Percentiles rank a stretch among this genome's conserved stretches.
Evolutionary conservation across 2,113 vertebrate species (phyloP).

Genomic region (Daphoenositta chrysoptera): DNA sequence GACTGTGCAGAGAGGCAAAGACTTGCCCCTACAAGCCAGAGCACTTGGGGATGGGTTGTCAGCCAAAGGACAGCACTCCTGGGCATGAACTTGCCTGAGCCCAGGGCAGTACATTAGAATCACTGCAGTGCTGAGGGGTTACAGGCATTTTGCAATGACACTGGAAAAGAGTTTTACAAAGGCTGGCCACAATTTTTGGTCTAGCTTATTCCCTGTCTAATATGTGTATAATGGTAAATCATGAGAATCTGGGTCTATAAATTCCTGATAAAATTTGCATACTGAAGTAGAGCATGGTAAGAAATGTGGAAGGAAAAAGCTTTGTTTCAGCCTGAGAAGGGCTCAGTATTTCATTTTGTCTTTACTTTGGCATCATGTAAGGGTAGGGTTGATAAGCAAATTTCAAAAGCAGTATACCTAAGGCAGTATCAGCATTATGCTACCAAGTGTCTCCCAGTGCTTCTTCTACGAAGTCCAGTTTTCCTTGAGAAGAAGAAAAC

Average conservation of each 20-base stretch:
- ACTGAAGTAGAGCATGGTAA: not conserved
- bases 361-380: not conserved
- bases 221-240: not conserved
- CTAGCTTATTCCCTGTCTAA: not conserved
- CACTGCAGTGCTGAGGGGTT: not conserved
- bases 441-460: not conserved
- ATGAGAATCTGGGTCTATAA: not conserved
- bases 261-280: not conserved
- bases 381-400: not conserved
- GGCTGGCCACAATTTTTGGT: not conserved
- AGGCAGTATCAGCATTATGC: not conserved
- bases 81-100: not conserved
- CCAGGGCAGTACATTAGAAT: not conserved
- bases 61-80: not conserved
- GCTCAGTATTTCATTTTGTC: not conserved
- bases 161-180: not conserved
- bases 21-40: not conserved
- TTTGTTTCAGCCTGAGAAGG: not conserved
- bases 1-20: not conserved
- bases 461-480: not conserved
- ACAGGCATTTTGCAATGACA: not conserved
- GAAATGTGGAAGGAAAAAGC: not conserved
- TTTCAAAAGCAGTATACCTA: not conserved
- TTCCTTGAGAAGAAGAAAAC: not conserved
- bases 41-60: not conserved